Conservation (phyloP, 2,113 vertebrate species). For the Hippocampus comes region DNA sequence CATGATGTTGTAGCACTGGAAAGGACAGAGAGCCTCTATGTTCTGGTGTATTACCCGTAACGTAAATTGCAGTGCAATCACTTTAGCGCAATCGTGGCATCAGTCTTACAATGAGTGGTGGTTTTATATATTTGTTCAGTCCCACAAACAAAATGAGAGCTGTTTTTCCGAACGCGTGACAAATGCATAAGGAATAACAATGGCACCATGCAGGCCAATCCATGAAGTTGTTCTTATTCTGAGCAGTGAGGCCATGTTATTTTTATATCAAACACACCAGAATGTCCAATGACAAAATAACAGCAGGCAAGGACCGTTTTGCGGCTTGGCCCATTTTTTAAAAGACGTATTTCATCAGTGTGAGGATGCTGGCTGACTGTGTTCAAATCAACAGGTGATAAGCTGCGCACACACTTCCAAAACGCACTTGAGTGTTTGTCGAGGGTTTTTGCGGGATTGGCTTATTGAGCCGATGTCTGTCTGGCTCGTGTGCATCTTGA, state of each 20-base stretch:
- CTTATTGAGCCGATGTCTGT: background rate
- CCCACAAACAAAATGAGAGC: background rate
- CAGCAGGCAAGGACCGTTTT: background rate
- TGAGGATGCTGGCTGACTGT: background rate
- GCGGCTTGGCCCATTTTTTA: background rate
- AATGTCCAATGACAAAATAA: background rate
- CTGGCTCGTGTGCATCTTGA: background rate
- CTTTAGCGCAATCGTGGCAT: too few relatives aligned
- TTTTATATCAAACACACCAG: background rate
- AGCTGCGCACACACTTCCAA: background rate
- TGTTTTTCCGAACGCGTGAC: background rate
- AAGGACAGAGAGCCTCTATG: too few relatives aligned
- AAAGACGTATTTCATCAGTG: background rate
- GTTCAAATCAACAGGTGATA: background rate
- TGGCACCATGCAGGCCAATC: background rate
- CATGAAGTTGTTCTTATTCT: background rate
- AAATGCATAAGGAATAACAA: background rate
- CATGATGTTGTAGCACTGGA: too few relatives aligned
- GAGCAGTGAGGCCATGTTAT: background rate
- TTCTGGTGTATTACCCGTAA: too few relatives aligned
- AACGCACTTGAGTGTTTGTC: background rate
- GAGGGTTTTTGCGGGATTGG: background rate
- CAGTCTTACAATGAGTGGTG: background rate
- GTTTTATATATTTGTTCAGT: background rate
- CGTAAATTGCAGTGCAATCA: too few relatives aligned